phyloP scores from a whole-genome alignment of 2,113 vertebrate species.

The Ondatra zibethicus region DNA sequence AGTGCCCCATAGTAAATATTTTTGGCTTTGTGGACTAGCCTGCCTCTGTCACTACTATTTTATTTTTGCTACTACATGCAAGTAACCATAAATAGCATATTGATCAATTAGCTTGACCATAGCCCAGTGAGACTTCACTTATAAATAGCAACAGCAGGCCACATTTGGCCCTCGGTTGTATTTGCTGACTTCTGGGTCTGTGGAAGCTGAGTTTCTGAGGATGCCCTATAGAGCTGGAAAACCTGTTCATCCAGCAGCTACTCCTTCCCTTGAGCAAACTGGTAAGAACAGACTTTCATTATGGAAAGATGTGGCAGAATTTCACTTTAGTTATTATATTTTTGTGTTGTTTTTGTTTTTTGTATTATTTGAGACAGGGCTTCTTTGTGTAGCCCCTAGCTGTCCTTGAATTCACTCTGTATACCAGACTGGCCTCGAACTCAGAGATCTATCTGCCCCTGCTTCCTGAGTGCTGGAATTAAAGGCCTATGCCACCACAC shows the following conservation, averaged over 20 bases:
- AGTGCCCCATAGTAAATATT: conserved; percentile 30
- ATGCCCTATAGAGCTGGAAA: conserved; percentile 20
- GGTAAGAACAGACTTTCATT: conserved; percentile 19
- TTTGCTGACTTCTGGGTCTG: conserved; percentile 21
- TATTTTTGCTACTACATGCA: conserved; percentile 33
- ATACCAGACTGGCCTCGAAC: background rate
- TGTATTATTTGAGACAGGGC: background rate
- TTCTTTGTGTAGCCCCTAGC: background rate
- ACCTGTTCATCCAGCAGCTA: background rate
- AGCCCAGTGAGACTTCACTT: conserved; percentile 35
- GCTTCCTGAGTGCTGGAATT: background rate
- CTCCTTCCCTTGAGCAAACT: background rate
- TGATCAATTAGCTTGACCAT: conserved; percentile 1
- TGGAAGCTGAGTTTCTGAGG: conserved; percentile 1
- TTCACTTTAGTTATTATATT: conserved; percentile 32
- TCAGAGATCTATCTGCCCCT: background rate
- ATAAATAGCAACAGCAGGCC: background rate
- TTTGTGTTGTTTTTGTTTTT: background rate
- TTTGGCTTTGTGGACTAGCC: conserved; percentile 31
- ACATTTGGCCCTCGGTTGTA: background rate
- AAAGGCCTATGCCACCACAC: background rate
- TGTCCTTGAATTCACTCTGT: background rate
- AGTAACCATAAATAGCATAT: background rate
- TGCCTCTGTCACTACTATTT: background rate
- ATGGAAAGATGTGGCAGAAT: background rate